These are phyloP conservation scores for Cygnus olor DNA, from an alignment of 2,797 vertebrate genomes.

Conservation along the genomic window DNA sequence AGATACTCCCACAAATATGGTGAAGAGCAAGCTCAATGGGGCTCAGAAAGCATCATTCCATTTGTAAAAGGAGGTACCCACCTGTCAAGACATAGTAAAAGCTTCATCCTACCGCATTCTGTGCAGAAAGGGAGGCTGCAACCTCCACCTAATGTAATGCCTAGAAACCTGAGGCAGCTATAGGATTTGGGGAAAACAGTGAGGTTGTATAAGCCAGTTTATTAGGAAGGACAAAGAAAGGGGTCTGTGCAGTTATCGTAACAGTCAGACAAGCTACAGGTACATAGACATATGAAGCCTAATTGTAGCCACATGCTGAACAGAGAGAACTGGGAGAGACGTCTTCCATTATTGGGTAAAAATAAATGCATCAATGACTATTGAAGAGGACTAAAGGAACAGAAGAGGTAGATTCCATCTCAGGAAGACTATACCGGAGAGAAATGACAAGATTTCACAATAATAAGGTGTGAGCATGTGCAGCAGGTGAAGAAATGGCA, in stretches of 20 bases:
- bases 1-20: neutral
- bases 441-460: neutral
- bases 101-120: neutral
- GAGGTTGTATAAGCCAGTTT: neutral
- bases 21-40: neutral
- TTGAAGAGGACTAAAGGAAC: neutral
- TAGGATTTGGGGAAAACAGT: neutral
- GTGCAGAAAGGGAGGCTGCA: neutral
- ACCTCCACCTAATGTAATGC: neutral
- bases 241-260: neutral
- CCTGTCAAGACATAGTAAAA: neutral
- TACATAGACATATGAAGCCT: neutral
- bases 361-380: fast-evolving
- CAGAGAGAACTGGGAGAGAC: neutral
- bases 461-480: neutral
- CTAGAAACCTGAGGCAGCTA: neutral
- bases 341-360: neutral
- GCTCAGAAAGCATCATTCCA: neutral
- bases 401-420: neutral
- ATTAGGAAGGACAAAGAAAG: neutral
- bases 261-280: neutral
- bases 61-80: neutral
- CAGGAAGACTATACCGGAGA: neutral
- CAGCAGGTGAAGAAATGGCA: neutral
- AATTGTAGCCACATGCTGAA: neutral